A percentile compares a stretch with the other conserved stretches of the same genome.
Evolutionary conservation across 2,113 vertebrate genomes (phyloP).

Genomic region (Dolichotis patagonum): DNA sequence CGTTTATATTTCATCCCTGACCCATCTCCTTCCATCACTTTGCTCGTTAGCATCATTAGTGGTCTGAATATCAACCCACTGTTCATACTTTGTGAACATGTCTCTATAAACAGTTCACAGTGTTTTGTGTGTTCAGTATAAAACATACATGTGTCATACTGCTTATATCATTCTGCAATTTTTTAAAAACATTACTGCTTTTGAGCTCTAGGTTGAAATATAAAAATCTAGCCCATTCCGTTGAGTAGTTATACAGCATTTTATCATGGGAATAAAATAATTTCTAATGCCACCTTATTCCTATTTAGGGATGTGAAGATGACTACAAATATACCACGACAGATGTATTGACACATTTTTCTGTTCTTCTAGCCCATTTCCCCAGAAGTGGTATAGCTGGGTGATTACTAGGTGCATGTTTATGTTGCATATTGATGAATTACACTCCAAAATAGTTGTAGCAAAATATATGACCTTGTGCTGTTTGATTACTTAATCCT

Average conservation of each 20-base stretch:
- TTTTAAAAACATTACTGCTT: not conserved
- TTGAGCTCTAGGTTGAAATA: not conserved
- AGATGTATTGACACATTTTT: not conserved
- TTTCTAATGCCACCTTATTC: not conserved
- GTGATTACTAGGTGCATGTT: not conserved
- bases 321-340: not conserved
- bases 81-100: not conserved
- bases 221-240: not conserved
- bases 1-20: not conserved
- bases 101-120: constrained; percentile 42
- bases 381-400: not conserved
- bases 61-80: not conserved
- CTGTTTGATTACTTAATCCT: not conserved
- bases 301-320: not conserved
- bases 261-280: constrained; percentile 4
- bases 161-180: constrained; percentile 1
- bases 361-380: not conserved
- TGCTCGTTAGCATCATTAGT: not conserved
- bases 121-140: constrained; percentile 31
- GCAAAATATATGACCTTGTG: not conserved
- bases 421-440: not conserved
- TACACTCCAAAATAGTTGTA: not conserved
- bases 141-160: constrained; percentile 15
- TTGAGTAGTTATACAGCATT: not conserved
- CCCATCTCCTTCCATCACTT: not conserved